Percentiles rank a stretch among this genome's conserved stretches.
These are phyloP conservation scores for Thereva unica DNA, from an alignment of 2,888 invertebrate genomes.

Conservation along the genomic window DNA sequence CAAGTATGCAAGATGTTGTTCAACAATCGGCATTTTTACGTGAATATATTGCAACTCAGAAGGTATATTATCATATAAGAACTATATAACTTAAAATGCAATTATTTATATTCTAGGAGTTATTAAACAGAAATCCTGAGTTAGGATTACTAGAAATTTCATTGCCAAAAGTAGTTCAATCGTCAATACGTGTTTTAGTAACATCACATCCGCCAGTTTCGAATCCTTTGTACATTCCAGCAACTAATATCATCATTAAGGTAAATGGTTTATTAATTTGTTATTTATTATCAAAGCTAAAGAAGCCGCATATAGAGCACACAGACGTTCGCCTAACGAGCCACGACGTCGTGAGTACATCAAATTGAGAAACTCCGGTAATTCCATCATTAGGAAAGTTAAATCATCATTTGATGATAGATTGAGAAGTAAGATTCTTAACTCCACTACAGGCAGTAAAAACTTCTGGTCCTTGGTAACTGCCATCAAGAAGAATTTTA, in stretches of 20 bases:
- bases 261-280: constrained; percentile 39
- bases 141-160: constrained; percentile 68
- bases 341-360: no score
- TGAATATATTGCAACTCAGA: constrained; percentile 84
- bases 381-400: no score
- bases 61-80: constrained; percentile 60
- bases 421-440: no score
- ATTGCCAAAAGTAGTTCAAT: constrained; percentile 72
- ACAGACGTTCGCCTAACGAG: no score
- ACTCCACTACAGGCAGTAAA: no score
- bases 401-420: no score
- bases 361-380: no score
- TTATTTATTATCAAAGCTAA: no score
- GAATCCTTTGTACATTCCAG: constrained; percentile 50
- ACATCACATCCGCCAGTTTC: constrained; percentile 51
- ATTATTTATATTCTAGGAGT: constrained; percentile 47
- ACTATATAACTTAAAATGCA: background rate
- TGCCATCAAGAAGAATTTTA: no score
- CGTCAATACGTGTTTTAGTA: constrained; percentile 69
- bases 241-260: constrained; percentile 54
- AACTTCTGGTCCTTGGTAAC: no score
- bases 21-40: constrained; percentile 82
- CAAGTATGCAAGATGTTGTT: constrained; percentile 69
- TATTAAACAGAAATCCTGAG: constrained; percentile 51
- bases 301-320: no score